These are phyloP conservation scores for Hybognathus amarus DNA, from an alignment of 2,797 vertebrate genomes.

Conservation along the genomic window DNA sequence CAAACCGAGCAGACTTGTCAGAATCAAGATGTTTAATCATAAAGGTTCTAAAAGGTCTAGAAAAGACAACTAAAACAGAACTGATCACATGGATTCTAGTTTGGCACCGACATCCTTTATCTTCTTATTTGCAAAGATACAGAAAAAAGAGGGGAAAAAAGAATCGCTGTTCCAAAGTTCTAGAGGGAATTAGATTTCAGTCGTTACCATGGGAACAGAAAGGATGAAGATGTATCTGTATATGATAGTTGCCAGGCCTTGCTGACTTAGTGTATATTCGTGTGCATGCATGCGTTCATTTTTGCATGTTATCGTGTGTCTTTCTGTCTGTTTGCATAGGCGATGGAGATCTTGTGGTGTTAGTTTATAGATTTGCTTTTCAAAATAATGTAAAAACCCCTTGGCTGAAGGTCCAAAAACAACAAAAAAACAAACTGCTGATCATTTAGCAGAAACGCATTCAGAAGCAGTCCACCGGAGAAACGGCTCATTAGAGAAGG, in stretches of 20 bases:
- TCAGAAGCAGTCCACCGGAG: conserved; percentile 21
- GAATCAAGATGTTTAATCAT: background rate
- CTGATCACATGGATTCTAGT: conserved; percentile 36
- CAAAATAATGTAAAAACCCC: conserved; percentile 65
- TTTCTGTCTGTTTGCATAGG: conserved; percentile 51
- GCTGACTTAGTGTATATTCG: conserved; percentile 57
- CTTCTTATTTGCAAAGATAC: conserved; percentile 77
- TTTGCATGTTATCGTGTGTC: conserved; percentile 55
- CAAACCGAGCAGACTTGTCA: background rate
- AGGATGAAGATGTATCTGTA: conserved; percentile 82
- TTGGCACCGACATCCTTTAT: conserved; percentile 68
- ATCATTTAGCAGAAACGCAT: conserved; percentile 41
- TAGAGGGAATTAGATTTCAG: conserved; percentile 80
- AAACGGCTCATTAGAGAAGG: conserved; percentile 39
- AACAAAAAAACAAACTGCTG: conserved; percentile 32
- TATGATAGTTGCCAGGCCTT: conserved; percentile 74
- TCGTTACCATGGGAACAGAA: conserved; percentile 85
- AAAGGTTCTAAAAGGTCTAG: background rate
- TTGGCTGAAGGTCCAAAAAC: conserved; percentile 63
- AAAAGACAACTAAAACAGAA: background rate
- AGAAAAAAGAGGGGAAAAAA: conserved; percentile 62
- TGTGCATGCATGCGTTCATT: conserved; percentile 29
- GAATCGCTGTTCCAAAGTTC: conserved; percentile 75
- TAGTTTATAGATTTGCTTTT: conserved; percentile 41
- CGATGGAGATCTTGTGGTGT: conserved; percentile 28